Conservation (phyloP, 1,140 invertebrate genomes). For the Drosophila auraria region DNA sequence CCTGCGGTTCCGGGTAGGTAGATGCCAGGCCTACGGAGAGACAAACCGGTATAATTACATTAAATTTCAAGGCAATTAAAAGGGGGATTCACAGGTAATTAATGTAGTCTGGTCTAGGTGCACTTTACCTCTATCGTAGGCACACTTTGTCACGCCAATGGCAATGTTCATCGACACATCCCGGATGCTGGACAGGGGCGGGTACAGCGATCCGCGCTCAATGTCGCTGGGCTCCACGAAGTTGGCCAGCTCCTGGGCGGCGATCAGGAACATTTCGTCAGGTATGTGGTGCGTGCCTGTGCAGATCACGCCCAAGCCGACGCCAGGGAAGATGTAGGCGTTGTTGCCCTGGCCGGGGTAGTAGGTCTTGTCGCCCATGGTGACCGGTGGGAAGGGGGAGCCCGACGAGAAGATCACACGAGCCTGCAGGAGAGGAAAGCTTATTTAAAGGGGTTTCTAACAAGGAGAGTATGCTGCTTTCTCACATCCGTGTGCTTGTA, state of each 20-base stretch:
- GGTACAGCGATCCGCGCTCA: constrained; percentile 95
- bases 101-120: background rate
- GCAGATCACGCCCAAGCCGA: constrained; percentile 95
- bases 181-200: constrained; percentile 94
- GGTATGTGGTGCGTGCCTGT: constrained; percentile 95
- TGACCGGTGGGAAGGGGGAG: constrained; percentile 94
- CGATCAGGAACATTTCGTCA: constrained; percentile 95
- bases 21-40: constrained; percentile 90
- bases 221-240: constrained; percentile 94
- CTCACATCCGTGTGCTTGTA: constrained; percentile 94
- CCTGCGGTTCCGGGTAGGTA: constrained; percentile 93
- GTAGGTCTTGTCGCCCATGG: constrained; percentile 91
- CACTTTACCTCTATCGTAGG: constrained; percentile 92
- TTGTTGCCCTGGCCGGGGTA: constrained; percentile 98
- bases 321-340: constrained; percentile 96
- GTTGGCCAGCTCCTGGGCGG: constrained; percentile 93
- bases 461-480: background rate
- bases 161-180: constrained; percentile 96
- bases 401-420: constrained; percentile 96
- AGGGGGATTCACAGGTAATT: background rate
- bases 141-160: constrained; percentile 93
- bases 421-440: constrained; percentile 87
- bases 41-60: background rate
- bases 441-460: background rate
- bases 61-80: background rate